Base-by-base conservation (phyloP, 2,113 vertebrate species). In the Haemorhous mexicanus region DNA sequence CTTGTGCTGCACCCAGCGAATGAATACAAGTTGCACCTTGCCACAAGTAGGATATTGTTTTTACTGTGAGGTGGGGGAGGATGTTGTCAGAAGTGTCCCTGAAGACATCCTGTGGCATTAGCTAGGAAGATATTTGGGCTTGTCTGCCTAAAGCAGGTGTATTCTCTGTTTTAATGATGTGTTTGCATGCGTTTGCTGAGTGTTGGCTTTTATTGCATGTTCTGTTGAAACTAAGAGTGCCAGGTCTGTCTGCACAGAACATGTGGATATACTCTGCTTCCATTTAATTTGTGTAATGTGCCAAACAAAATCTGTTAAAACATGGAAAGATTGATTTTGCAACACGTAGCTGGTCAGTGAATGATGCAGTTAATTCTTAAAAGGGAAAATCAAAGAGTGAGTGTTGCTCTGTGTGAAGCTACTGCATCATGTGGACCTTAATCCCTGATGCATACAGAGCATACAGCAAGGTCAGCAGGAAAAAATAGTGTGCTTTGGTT, bases 171-270 rank as follows among this genome's bases (percentile, higher is more conserved):
- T 95, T 94, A 90, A 91, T 94, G 79, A 91, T 94, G 90, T 74
- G 26, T 89, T 52, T 90, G 43, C 37, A 6, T 88, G 13, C 66
- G 30, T 92, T 97, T 96, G 50, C 93, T 96, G 88, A 92, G 73
- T 67, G 56, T 75, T 95, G 85, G 84, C 75, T 91, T 96, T 96
- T 74, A 92, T 72, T 1, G 7, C 23, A 16, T 75, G 69, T 77
- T 97, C 89, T 95, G 82, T 96, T 97, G 90, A 93, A 98, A 95
- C 80, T 75, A 67, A 87, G 87, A 93, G 82, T 95, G 89, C 93
- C 96, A 97, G 94, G 46, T 97, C 78, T 93, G 73, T 94, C 85
- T 90, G 80, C 39, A 92, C 81, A 77, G 80, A 84, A 92, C 62
- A 82, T 68, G 75, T 41, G 89, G 94, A 58, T 94, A 41, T 33